Base-by-base conservation (phyloP, 2,113 vertebrate species). In the Cathartes aura region DNA sequence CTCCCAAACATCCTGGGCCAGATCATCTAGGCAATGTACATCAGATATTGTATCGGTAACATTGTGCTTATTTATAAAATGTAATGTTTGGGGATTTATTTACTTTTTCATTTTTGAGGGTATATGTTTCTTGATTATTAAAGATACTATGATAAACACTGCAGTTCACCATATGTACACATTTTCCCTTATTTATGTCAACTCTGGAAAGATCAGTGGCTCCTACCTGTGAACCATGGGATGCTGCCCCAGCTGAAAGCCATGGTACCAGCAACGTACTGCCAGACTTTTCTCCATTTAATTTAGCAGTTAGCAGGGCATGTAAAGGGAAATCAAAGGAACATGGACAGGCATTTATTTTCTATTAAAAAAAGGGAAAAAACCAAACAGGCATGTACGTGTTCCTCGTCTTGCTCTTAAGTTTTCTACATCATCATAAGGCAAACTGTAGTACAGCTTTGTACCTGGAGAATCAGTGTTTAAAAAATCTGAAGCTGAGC, bases 381-480 rank as follows among this genome's bases (percentile, higher is more conserved):
- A 59, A 95, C 12, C 26, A 34, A 73, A 73, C 76, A 93, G 40
- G 58, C 48, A 84, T 85, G 81, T 93, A 87, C 6, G 21, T 95
- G 91, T 89, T 96, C 70, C 84, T 89, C 50, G 67, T 86, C 63
- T 82, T 95, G 27, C 40, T 97, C n/a, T 12, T 34, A 82, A 70
- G 52, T 97, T 96, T 81, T 97, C 90, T 27, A 83, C 60, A 91
- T 92, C 59, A 90, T 97, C 82, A 78, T 97, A 98, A 98, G 97
- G 98, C 96, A 98, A 98, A 98, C 59, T 95, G 68, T 73, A 98
- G 92, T 81, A 96, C 52, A 95, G 95, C 66, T 93, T 93, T 95
- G 92, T 97, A 98, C 93, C 91, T 95, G 90, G 79, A 96, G 67
- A 97, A 78, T 91, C 64, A 85, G 73, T 92, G 85, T 96, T 93